Base-by-base conservation (phyloP, 2,888 invertebrate species). In the Nephrocerus scutellatus region DNA sequence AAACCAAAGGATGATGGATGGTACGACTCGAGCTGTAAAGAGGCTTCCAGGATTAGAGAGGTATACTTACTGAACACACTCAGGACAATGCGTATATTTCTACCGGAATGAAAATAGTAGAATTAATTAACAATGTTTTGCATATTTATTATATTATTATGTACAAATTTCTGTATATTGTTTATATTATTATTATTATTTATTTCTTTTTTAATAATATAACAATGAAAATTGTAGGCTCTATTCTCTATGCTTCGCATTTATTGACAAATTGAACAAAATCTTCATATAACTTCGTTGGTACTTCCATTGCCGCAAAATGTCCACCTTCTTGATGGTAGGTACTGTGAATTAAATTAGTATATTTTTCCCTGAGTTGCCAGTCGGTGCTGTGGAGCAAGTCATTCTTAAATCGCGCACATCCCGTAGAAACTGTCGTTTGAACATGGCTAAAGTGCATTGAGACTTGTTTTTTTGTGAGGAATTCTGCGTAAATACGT, bases 231-330 rank as follows among this genome's bases (percentile, higher is more conserved):
- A n/a, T n/a, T n/a, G n/a, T n/a, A n/a, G n/a, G 12, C 20, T 19
- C 21, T 5, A 6, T 6, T 30, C 19, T 48, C 23, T 56, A 54
- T 16, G 37, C 36, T 10, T 62, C 59, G 6, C 59, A 61, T 44
- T 72, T 72, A 2, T 65, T 56, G 0, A 81, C 73, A 37, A 80
- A 80, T 2, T 66, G 57, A 55, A 76, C 77, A 7, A 93, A 64
- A 57, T 91, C 88, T 0, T 75, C 67, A 4, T 84, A 79, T 18
- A 93, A 55, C 0, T 82, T 52, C 25, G 75, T 64, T 0, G 92
- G 89, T 43, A 77, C 72, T 61, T 93, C 88, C 39, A 90, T 70
- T 0, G 89, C 87, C 0, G 84, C 82, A 63, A 91, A 95, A 62
- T 92, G 92, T 0, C 93, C 93, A 2, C 88, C 89, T 4, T 75